phyloP scores from a whole-genome alignment of 2,888 invertebrate species.

The Cheilosia scutellata region DNA sequence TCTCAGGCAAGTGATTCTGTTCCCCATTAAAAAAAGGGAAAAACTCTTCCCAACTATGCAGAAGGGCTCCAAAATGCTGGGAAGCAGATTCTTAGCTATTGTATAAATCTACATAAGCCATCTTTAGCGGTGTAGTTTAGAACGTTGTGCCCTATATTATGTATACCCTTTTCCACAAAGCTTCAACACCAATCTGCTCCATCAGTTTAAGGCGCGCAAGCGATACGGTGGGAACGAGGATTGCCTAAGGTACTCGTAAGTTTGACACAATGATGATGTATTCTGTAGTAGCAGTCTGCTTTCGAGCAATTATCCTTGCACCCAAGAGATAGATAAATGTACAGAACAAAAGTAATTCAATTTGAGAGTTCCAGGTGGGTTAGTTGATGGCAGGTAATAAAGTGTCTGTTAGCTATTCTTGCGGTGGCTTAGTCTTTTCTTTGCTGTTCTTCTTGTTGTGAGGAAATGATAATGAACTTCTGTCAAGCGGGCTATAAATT shows the following conservation, averaged over 20 bases:
- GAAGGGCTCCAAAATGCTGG: neutral
- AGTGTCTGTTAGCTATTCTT: conserved; percentile 49
- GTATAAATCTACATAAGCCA: conserved; percentile 60
- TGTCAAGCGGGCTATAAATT: neutral
- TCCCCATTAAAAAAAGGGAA: neutral
- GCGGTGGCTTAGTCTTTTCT: conserved; percentile 15
- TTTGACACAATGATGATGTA: conserved; percentile 68
- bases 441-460: neutral
- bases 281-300: conserved; percentile 31
- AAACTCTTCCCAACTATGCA: conserved; percentile 23
- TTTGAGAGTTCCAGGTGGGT: conserved; percentile 56
- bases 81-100: conserved; percentile 35
- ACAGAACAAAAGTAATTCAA: conserved; percentile 59
- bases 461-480: neutral
- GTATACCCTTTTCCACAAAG: neutral
- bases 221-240: neutral
- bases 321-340: conserved; percentile 19
- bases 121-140: conserved; percentile 34
- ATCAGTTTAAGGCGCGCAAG: conserved; percentile 20
- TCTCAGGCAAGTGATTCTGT: conserved; percentile 11
- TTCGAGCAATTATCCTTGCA: conserved; percentile 51
- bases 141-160: conserved; percentile 10
- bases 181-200: conserved; percentile 30
- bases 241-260: conserved; percentile 14
- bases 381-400: conserved; percentile 63